Evolutionary conservation across 1,140 invertebrate genomes (phyloP).

Genomic region (Anoplolepis gracilipes): DNA sequence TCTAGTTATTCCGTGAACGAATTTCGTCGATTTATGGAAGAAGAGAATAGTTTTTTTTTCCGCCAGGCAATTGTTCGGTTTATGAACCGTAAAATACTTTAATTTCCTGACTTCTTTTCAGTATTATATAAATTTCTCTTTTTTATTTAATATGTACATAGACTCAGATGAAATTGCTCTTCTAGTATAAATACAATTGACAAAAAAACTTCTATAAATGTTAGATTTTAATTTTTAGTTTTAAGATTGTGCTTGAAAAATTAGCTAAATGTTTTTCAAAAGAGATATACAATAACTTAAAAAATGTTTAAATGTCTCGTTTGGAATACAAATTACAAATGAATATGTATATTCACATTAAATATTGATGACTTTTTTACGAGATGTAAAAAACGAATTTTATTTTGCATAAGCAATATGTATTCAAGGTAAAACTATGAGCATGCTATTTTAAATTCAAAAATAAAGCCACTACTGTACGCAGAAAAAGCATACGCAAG

Average conservation of each 20-base stretch:
- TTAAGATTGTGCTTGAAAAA: not conserved
- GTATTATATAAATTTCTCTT: not conserved
- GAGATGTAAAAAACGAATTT: slow-evolving; percentile 10
- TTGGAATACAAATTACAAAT: not conserved
- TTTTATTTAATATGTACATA: not conserved
- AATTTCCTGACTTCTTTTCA: not conserved
- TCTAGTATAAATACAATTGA: not conserved
- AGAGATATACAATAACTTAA: not conserved
- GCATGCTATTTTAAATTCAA: not conserved
- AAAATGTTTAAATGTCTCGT: not conserved
- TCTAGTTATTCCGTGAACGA: slow-evolving; percentile 36
- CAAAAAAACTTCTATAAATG: not conserved
- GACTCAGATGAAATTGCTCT: not conserved
- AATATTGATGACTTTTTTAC: not conserved
- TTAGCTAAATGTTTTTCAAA: not conserved
- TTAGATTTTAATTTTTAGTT: not conserved
- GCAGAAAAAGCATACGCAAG: not conserved
- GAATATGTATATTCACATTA: not conserved
- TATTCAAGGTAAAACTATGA: not conserved
- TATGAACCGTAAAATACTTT: slow-evolving; percentile 27
- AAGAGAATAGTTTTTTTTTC: slow-evolving; percentile 34
- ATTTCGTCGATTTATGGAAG: slow-evolving; percentile 39
- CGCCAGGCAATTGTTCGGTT: slow-evolving; percentile 18
- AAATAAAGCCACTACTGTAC: not conserved
- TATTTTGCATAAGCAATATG: not conserved